Base-by-base conservation (phyloP, 92 coral and sea anemone species). In the Muricea muricata region DNA sequence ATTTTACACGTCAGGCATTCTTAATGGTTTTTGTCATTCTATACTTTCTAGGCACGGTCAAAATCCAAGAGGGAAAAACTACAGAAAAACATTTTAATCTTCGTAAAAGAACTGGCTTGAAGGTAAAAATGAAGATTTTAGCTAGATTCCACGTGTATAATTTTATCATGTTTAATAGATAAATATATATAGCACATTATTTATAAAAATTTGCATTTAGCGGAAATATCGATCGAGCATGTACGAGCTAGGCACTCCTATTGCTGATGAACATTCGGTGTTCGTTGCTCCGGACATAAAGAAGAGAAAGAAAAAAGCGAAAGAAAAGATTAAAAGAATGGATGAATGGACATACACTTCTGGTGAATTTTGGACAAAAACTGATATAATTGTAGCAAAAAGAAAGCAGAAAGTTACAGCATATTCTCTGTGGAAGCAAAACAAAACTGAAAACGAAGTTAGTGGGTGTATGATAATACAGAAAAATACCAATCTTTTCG, bases 91-190 rank as follows among this genome's bases (percentile, higher is more conserved):
- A 8, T 4, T 66, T 66, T 33, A 32, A 33, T 66, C 41, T 66
- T 66, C 74, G 74, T 4, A n/a, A 66, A 28, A 66, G 74, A 33
- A 66, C 74, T 66, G 18, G 18, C 74, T 33, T 66, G 42, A 66
- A 66, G 41, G 74, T 66, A 33, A 66, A 18, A n/a, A 5, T 45
- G 14, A 8, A 1, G 12, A 45, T 45, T 45, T 45, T 45, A 45
- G 4, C 50, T 17, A 45, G 50, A 1, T 45, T 45, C 50, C n/a
- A 45, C 15, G 9, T 4, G 50, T 17, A 45, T 45, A 45, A 45
- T 45, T 45, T 37, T 50, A 50, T 20, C 58, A 50, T 20, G 23
- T 55, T 55, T 24, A 55, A 55, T n/a, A 55, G 23, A 20, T 24
- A 26, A 18, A 61, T 61, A 25, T 61, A 1, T 61, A 61, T 29